phyloP scores from a whole-genome alignment of 2,113 vertebrate genomes.

The Phrynocephalus versicolor region DNA sequence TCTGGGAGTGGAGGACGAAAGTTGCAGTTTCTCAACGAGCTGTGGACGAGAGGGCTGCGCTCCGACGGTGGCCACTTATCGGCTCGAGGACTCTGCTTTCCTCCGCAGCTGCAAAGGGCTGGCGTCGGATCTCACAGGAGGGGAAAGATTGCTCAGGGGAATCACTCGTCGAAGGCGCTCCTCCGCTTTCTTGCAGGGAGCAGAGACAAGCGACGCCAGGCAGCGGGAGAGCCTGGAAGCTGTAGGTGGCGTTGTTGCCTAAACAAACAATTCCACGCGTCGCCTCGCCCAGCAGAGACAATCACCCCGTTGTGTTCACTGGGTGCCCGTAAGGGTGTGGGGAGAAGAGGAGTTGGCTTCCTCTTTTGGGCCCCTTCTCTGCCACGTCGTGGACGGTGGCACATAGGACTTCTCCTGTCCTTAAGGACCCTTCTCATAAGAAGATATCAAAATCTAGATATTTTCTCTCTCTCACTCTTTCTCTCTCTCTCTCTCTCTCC shows the following conservation, averaged over 20 bases:
- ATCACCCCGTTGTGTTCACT: neutral
- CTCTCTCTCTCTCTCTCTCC: too few relatives aligned
- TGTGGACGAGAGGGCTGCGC: too few relatives aligned
- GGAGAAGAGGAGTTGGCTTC: neutral
- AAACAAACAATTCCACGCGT: slow-evolving; percentile 1
- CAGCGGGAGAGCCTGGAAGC: neutral
- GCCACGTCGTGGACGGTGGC: neutral
- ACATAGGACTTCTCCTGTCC: neutral
- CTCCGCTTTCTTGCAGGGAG: too few relatives aligned
- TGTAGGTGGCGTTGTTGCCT: slow-evolving; percentile 63
- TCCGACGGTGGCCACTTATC: neutral
- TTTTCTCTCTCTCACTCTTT: too few relatives aligned
- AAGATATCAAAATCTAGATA: too few relatives aligned
- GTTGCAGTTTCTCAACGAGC: neutral
- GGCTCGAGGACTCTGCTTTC: neutral
- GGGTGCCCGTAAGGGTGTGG: too few relatives aligned
- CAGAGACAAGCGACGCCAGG: neutral
- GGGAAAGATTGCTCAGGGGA: neutral
- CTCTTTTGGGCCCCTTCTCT: neutral
- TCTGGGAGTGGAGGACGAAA: too few relatives aligned
- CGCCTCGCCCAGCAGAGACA: neutral
- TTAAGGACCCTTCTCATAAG: neutral
- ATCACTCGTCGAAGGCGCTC: neutral
- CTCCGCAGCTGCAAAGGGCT: too few relatives aligned
- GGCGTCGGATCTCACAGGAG: neutral